Base-by-base conservation (phyloP, 2,888 invertebrate species). In the Drepana falcataria region DNA sequence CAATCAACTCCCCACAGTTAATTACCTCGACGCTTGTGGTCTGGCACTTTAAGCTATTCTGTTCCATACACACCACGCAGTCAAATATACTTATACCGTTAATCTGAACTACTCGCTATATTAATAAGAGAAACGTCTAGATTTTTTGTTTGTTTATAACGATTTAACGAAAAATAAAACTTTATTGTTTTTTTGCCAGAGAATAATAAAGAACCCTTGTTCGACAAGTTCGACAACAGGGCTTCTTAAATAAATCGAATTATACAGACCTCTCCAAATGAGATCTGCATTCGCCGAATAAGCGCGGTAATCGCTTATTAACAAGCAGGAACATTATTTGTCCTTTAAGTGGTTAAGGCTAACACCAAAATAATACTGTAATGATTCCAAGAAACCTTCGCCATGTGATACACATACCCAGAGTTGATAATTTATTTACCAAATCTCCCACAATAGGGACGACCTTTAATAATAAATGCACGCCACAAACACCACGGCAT, bases 1-100 rank as follows among this genome's bases (percentile, higher is more conserved):
- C 82, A 82, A 77, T 80, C 79, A 71, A 66, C 63, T 55, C 69
- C 63, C 74, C 74, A 80, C 79, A 79, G 78, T 79, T 81, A 79
- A 79, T 79, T 79, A 78, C 79, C 74, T 68, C 44, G 44, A 44
- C 44, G 44, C 9, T 9, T 9, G 6, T 44, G 7, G 9, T 9
- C 44, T 7, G 2, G 7, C 44, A 9, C 44, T 44, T 9, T 9
- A 44, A 9, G 9, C 7, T 44, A 9, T 44, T 9, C 44, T 9
- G 3, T 9, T 44, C 9, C 44, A 9, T 6, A 44, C 37, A 37
- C 4, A 37, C 37, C 2, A 2, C 4, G 4, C 4, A 37, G 2
- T 47, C 47, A 7, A n/a, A 47, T 47, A n/a, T n/a, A n/a, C 35
- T 35, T 48, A 35, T 48, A 3, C 7, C 9, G n/a, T n/a, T n/a